Conservation (phyloP, 2,113 vertebrate species). For the Labeo rohita region DNA sequence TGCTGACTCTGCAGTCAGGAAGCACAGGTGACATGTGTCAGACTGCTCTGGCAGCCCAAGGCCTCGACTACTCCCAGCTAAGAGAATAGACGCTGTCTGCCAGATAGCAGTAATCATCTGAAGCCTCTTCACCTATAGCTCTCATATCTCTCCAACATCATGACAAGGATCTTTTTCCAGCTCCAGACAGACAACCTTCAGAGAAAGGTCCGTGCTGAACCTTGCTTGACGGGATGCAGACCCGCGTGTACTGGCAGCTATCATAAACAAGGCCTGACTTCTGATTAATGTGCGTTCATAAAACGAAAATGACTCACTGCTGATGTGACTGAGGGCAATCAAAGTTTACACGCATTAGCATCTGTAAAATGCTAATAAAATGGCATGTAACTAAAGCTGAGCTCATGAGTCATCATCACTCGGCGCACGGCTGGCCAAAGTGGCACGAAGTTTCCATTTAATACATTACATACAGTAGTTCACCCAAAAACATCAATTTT, state of each 20-base stretch:
- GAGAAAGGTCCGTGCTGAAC: constrained; percentile 50
- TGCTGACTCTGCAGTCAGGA: constrained; percentile 28
- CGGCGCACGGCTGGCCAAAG: too few relatives aligned
- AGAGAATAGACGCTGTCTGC: constrained; percentile 27
- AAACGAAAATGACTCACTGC: constrained; percentile 14
- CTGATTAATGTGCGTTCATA: constrained; percentile 35
- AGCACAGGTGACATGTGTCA: constrained; percentile 36
- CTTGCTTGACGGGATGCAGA: constrained; percentile 39
- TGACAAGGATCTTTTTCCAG: constrained; percentile 57
- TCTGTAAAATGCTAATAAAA: not conserved
- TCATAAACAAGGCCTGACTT: constrained; percentile 54
- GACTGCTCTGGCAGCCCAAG: constrained; percentile 50
- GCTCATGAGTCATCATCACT: not conserved
- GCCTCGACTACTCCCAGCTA: constrained; percentile 42
- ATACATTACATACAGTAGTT: not conserved
- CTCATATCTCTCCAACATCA: constrained; percentile 50
- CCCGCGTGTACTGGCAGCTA: constrained; percentile 36
- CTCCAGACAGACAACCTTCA: constrained; percentile 62
- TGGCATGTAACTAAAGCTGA: not conserved
- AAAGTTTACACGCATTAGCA: constrained; percentile 38
- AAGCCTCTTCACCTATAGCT: constrained; percentile 35
- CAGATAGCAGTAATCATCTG: constrained; percentile 37
- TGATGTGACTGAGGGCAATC: constrained; percentile 35
- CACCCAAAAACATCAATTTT: not conserved
- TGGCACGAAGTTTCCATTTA: not conserved